Base-by-base conservation (phyloP, 2,113 vertebrate species). In the Rynchops niger region DNA sequence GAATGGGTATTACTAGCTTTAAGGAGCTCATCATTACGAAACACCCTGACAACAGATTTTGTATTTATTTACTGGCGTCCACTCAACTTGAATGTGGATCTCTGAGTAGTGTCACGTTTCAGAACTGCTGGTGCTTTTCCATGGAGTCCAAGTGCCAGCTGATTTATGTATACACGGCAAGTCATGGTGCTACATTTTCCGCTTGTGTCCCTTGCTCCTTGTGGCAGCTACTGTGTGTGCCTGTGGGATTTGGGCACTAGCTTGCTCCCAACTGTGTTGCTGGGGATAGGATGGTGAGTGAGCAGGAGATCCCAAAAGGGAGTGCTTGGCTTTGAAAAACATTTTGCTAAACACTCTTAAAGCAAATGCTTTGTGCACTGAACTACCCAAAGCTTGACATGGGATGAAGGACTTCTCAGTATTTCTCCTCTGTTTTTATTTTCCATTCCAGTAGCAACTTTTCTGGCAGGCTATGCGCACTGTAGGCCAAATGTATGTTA, bases 41-140 rank as follows among this genome's bases (percentile, higher is more conserved):
- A 95, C 82, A 66, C 50, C 55, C 89, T 91, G 63, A 95, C 94
- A 92, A 97, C 42, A 1, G 53, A 80, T 89, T 80, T 80, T 95
- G 56, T 95, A 20, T 96, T 97, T 97, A 88, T 94, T 95, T 96
- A 90, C 69, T 86, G 72, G 86, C 83, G 47, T 82, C 40, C 22
- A 43, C 93, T 88, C 91, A 86, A 45, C 43, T 71, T 55, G 52
- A 87, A 43, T 45, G 42, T 38, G 91, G 70, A 78, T 92, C 73
- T 96, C 61, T 63, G 71, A 82, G 45, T 15, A 86, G 78, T 5
- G 55, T 72, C 93, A 80, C 25, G 72, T 96, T 97, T 97, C 86
- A 81, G 88, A 81, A 73, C 59, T 79, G 78, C 61, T 50, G 92
- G 30, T 67, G 49, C 61, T 92, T 93, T 95, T 89, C 71, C 2